phyloP scores from a whole-genome alignment of 1,140 invertebrate species.

The Drosophila triauraria region DNA sequence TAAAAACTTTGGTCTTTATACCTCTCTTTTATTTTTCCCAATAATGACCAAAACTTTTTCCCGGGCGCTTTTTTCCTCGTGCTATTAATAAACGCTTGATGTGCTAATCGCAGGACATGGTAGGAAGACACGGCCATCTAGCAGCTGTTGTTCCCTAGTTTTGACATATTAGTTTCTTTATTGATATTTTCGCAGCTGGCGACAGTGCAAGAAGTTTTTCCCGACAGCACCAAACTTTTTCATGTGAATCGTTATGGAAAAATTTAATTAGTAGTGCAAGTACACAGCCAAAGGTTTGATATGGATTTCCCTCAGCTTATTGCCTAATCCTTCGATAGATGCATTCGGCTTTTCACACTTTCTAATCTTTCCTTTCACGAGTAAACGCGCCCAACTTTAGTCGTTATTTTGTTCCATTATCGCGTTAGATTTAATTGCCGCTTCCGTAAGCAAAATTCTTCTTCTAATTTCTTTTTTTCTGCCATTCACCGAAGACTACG shows the following conservation, averaged over 20 bases:
- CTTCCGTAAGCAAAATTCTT: slow-evolving; percentile 44
- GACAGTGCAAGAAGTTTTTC: slow-evolving; percentile 52
- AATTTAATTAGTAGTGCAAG: slow-evolving; percentile 64
- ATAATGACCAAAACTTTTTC: slow-evolving; percentile 66
- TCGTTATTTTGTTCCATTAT: background rate
- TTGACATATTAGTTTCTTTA: slow-evolving; percentile 79
- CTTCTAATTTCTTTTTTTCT: slow-evolving; percentile 8
- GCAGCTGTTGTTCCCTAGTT: slow-evolving; percentile 52
- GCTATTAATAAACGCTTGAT: slow-evolving; percentile 79
- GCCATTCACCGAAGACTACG: slow-evolving; percentile 31
- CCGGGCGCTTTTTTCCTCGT: slow-evolving; percentile 38
- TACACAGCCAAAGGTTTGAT: slow-evolving; percentile 1
- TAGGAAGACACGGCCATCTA: slow-evolving; percentile 34
- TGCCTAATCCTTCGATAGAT: slow-evolving; percentile 13
- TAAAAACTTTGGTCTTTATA: slow-evolving; percentile 74
- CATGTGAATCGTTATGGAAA: slow-evolving; percentile 42
- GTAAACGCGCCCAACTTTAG: background rate
- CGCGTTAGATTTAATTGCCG: slow-evolving; percentile 42
- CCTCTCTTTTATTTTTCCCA: slow-evolving; percentile 36
- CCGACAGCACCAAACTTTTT: slow-evolving; percentile 56
- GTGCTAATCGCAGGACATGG: slow-evolving; percentile 65
- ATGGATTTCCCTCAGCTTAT: slow-evolving; percentile 6
- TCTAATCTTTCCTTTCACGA: background rate
- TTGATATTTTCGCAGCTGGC: slow-evolving; percentile 74
- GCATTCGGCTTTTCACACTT: background rate